Conservation (phyloP, 2,113 vertebrate genomes). For the Rallus limicola region DNA sequence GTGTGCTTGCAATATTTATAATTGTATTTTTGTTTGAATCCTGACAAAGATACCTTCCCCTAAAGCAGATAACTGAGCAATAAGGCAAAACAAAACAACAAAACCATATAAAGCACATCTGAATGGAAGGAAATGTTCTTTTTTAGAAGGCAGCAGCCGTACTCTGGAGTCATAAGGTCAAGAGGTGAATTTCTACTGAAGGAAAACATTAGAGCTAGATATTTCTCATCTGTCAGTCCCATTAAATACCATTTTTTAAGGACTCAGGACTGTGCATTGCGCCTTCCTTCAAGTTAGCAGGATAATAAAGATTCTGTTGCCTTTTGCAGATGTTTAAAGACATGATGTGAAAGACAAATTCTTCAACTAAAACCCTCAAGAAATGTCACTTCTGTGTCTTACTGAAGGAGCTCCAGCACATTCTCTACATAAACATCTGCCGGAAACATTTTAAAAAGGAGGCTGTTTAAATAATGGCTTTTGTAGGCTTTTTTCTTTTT, state of each 20-base stretch:
- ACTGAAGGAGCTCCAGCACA: slow-evolving; percentile 68
- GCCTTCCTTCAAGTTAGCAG: slow-evolving; percentile 63
- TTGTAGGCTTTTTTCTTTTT: neutral
- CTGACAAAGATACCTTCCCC: neutral
- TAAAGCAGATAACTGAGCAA: slow-evolving; percentile 14
- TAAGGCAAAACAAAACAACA: neutral
- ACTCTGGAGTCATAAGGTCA: slow-evolving; percentile 61
- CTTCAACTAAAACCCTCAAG: slow-evolving; percentile 78
- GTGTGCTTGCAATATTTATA: neutral
- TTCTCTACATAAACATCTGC: slow-evolving; percentile 74
- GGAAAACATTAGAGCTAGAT: slow-evolving; percentile 58
- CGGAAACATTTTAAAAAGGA: slow-evolving; percentile 59
- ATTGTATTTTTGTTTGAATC: slow-evolving; percentile 22
- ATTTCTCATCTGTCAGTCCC: slow-evolving; percentile 65
- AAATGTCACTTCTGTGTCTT: slow-evolving; percentile 79
- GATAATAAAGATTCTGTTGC: slow-evolving; percentile 76
- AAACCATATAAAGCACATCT: slow-evolving; percentile 33
- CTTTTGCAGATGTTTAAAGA: slow-evolving; percentile 80
- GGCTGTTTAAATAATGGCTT: slow-evolving; percentile 71
- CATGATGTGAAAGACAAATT: slow-evolving; percentile 74
- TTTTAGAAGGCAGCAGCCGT: slow-evolving; percentile 27
- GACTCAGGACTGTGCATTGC: slow-evolving; percentile 29
- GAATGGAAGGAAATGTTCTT: slow-evolving; percentile 53
- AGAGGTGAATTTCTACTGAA: slow-evolving; percentile 65
- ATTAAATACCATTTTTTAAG: slow-evolving; percentile 69